These are phyloP conservation scores for Cetoscarus ocellatus DNA, from an alignment of 2,797 vertebrate genomes.

Conservation along the genomic window DNA sequence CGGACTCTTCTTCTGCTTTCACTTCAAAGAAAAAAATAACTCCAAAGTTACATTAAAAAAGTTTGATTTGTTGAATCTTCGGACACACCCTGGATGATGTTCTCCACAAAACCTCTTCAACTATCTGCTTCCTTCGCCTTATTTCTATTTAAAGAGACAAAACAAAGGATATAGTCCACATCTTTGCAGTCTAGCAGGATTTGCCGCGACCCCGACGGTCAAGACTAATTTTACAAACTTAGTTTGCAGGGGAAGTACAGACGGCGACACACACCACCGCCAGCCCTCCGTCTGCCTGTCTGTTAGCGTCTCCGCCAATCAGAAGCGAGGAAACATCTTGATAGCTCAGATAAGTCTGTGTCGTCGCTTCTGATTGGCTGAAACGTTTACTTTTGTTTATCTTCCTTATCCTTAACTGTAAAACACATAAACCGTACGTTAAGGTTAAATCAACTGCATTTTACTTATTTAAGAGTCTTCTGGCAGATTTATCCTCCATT, in stretches of 20 bases:
- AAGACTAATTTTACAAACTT: neutral
- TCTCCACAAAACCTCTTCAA: neutral
- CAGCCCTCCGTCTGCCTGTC: neutral
- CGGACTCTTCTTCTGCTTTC: neutral
- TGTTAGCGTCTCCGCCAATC: conserved; percentile 34
- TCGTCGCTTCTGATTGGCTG: neutral
- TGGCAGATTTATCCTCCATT: rapidly evolving
- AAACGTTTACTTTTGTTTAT: conserved; percentile 19
- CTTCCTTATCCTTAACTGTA: neutral
- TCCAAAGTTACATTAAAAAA: neutral
- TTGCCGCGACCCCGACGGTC: neutral
- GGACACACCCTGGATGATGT: conserved; percentile 4
- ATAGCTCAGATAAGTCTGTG: rapidly evolving
- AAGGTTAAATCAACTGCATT: too few species aligned
- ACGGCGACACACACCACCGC: neutral
- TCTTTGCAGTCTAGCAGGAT: neutral
- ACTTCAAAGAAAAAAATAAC: neutral
- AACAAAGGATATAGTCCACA: neutral
- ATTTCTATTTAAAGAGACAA: rapidly evolving
- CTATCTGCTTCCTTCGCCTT: rapidly evolving
- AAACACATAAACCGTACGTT: neutral
- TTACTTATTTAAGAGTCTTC: neutral
- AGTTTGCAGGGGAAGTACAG: conserved; percentile 3
- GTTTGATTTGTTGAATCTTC: neutral
- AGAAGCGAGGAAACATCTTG: rapidly evolving